phyloP scores from a whole-genome alignment of 2,797 vertebrate genomes.

The Sorex maritimensis region DNA sequence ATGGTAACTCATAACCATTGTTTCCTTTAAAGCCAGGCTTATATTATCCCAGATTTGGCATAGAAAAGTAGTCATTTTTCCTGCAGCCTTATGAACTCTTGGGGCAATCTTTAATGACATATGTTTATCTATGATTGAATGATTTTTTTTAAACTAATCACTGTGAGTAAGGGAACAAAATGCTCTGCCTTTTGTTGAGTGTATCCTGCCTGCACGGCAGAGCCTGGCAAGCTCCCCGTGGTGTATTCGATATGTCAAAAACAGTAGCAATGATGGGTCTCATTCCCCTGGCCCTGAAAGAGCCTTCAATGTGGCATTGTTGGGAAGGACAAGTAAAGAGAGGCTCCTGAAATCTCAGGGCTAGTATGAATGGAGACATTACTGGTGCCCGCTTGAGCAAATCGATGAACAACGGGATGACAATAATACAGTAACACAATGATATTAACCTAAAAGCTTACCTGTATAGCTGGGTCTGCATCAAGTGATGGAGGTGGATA shows the following conservation, averaged over 20 bases:
- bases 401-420: too few species aligned
- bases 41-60: not conserved
- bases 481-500: not conserved
- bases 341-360: too few species aligned
- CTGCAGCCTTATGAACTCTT: not conserved
- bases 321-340: too few species aligned
- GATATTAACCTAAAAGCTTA: not conserved
- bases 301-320: too few species aligned
- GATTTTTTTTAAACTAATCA: not conserved
- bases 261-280: too few species aligned
- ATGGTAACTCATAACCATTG: not conserved
- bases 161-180: not conserved
- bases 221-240: too few species aligned
- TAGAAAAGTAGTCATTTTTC: not conserved
- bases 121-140: not conserved
- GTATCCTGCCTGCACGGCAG: too few species aligned
- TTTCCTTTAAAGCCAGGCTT: not conserved
- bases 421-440: too few species aligned
- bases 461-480: not conserved
- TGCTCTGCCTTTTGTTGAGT: not conserved
- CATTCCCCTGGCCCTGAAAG: too few species aligned
- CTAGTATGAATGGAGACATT: too few species aligned
- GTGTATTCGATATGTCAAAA: too few species aligned
- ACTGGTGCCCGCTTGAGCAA: too few species aligned
- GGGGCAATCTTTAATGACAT: not conserved